A percentile compares a stretch with the other conserved stretches of the same genome.
Evolutionary conservation across 2,113 vertebrate species (phyloP).

Genomic region (Macquaria australasica): DNA sequence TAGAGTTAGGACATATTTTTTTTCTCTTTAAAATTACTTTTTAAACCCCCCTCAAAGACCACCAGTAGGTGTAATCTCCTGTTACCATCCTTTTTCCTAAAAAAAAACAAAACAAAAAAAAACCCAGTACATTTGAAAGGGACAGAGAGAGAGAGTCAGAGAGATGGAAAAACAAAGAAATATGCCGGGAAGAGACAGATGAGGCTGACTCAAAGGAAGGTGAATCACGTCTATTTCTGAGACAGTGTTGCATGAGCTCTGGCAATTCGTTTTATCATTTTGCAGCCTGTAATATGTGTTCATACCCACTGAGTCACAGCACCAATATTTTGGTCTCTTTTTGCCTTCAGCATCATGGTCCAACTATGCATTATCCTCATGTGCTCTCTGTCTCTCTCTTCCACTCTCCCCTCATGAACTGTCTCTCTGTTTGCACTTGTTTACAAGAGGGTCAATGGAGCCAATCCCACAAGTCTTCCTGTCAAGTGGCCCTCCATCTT

Average conservation of each 20-base stretch:
- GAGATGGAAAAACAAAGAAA: conserved; percentile 7
- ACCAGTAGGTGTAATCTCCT: not conserved
- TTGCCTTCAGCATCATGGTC: conserved; percentile 43
- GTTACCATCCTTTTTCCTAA: not conserved
- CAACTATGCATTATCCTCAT: conserved; percentile 56
- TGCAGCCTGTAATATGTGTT: conserved; percentile 62
- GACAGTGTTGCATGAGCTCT: conserved; percentile 51
- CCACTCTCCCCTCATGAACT: conserved; percentile 52
- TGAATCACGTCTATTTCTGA: conserved; percentile 73
- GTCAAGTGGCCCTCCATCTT: conserved; percentile 64
- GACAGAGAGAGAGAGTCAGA: conserved; percentile 6
- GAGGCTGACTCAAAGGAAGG: conserved; percentile 50
- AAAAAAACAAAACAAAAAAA: no score
- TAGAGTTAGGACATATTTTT: not conserved
- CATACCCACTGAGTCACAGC: conserved; percentile 65
- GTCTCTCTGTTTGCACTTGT: conserved; percentile 57
- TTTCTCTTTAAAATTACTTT: not conserved
- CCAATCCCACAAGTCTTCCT: conserved; percentile 83
- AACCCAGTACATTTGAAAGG: not conserved
- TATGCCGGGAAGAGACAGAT: conserved; percentile 1
- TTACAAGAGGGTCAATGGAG: conserved; percentile 58
- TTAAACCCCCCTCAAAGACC: not conserved
- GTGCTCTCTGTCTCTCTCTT: conserved; percentile 41
- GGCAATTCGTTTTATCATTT: conserved; percentile 55
- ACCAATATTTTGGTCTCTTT: conserved; percentile 66